Evolutionary conservation across 2,888 invertebrate genomes (phyloP).

Genomic region (Allacma fusca): DNA sequence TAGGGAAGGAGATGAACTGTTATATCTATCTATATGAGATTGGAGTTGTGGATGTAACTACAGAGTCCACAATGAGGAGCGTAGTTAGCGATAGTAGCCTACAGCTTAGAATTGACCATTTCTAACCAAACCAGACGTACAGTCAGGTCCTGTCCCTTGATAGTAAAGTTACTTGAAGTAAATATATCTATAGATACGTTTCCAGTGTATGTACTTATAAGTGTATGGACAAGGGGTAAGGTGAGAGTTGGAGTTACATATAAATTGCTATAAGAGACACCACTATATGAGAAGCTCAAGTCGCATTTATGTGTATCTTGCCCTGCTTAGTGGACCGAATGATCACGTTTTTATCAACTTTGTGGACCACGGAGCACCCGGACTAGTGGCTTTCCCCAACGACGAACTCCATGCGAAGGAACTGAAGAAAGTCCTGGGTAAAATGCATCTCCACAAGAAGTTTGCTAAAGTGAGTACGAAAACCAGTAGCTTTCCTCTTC

Average conservation of each 20-base stretch:
- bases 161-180: too few relatives aligned
- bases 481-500: constrained; percentile 18
- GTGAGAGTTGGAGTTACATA: not conserved
- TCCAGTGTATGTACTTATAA: too few relatives aligned
- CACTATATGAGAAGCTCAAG: not conserved
- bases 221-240: not conserved
- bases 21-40: too few relatives aligned
- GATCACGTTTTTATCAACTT: constrained; percentile 72
- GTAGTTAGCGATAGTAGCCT: too few relatives aligned
- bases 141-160: too few relatives aligned
- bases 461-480: constrained; percentile 65
- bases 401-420: constrained; percentile 64
- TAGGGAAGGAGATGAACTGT: not conserved
- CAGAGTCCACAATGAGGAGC: too few relatives aligned
- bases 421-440: constrained; percentile 62
- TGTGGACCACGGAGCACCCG: constrained; percentile 71
- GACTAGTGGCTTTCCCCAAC: constrained; percentile 67
- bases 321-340: constrained; percentile 66
- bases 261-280: not conserved
- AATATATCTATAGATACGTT: too few relatives aligned
- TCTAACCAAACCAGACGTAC: too few relatives aligned
- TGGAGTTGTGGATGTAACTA: too few relatives aligned
- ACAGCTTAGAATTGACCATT: too few relatives aligned
- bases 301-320: constrained; percentile 28
- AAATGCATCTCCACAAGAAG: constrained; percentile 66